Percentiles rank a stretch among this genome's conserved stretches.
Evolutionary conservation across 2,888 invertebrate species (phyloP).

Genomic region (Camponotus fellah): DNA sequence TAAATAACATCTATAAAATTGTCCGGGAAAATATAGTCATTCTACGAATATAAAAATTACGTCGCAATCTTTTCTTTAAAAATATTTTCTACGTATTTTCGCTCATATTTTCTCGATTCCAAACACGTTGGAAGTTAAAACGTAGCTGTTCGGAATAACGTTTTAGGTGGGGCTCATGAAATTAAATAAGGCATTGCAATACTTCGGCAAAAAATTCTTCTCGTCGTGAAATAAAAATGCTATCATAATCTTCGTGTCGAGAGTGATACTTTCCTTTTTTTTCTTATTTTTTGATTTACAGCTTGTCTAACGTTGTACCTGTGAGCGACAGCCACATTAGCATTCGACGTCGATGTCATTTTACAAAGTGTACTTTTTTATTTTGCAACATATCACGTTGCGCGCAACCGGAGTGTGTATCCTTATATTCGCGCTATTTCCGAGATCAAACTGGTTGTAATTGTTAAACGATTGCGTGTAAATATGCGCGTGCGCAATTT

Average conservation of each 20-base stretch:
- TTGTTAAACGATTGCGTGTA: conserved; percentile 39
- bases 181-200: neutral
- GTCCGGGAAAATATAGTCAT: neutral
- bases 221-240: conserved; percentile 30
- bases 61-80: neutral
- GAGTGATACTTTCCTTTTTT: neutral
- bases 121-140: neutral
- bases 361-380: conserved; percentile 36
- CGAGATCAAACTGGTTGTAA: conserved; percentile 43
- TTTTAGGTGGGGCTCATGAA: neutral
- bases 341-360: conserved; percentile 42
- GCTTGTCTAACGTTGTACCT: conserved; percentile 21
- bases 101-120: neutral
- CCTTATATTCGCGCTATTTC: conserved; percentile 31
- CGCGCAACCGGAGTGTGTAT: conserved; percentile 18
- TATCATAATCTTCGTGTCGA: conserved; percentile 35
- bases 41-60: neutral
- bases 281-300: conserved; percentile 39
- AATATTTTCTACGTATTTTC: neutral
- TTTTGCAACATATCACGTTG: conserved; percentile 33
- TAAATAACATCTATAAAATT: conserved; percentile 1
- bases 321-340: conserved; percentile 50
- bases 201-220: neutral
- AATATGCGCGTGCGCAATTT: conserved; percentile 33
- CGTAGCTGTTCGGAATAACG: neutral